These are phyloP conservation scores for Neotoma lepida DNA, from an alignment of 2,113 vertebrate genomes.

Conservation along the genomic window DNA sequence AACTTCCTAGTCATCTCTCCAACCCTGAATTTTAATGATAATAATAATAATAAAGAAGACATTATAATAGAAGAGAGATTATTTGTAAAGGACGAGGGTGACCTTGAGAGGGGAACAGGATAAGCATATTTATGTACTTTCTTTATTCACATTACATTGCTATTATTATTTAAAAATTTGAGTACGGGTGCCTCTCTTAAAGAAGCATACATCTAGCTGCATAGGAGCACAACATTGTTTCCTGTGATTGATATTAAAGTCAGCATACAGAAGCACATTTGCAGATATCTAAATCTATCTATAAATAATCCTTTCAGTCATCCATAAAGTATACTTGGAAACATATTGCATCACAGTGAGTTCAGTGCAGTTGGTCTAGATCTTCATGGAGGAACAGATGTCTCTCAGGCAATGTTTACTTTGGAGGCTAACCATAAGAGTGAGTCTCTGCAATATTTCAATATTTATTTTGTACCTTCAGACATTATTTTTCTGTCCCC, in stretches of 20 bases:
- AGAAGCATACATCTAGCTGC: not conserved
- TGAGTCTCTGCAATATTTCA: conserved; percentile 25
- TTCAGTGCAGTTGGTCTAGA: not conserved
- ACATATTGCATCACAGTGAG: conserved; percentile 47
- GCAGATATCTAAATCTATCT: conserved; percentile 12
- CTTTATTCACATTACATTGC: not conserved
- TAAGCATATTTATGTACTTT: not conserved
- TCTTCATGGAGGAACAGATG: conserved; percentile 49
- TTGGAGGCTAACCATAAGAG: not conserved
- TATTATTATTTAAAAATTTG: not conserved
- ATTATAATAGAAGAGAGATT: not conserved
- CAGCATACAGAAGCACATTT: not conserved
- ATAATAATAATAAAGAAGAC: not conserved
- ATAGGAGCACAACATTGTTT: not conserved
- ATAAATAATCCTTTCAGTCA: conserved; percentile 41
- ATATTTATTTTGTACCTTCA: conserved; percentile 43
- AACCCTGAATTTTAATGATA: not conserved
- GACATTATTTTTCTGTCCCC: not conserved
- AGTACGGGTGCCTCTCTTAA: not conserved
- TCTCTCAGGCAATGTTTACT: conserved; percentile 32
- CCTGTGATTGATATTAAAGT: not conserved
- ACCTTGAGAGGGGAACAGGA: not conserved
- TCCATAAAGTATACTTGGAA: conserved; percentile 4
- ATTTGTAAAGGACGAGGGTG: not conserved
- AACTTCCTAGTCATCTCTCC: not conserved